These are phyloP conservation scores for Palloptera scutellata DNA, from an alignment of 2,888 invertebrate species.

Conservation along the genomic window DNA sequence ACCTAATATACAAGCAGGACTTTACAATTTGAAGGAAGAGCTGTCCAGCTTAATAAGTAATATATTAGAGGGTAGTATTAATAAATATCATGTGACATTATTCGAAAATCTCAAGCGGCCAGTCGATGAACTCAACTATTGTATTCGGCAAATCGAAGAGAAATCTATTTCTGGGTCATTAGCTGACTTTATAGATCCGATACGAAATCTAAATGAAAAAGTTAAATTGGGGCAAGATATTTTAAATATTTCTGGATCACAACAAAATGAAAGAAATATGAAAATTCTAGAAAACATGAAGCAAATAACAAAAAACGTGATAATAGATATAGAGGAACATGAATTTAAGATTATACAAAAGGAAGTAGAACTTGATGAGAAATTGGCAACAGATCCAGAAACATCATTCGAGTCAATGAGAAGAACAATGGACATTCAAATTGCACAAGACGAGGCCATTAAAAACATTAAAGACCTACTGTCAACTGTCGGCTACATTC, in stretches of 20 bases:
- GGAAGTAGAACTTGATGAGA: conserved; percentile 56
- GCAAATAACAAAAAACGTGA: conserved; percentile 52
- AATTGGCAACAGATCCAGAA: conserved; percentile 50
- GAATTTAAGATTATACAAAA: conserved; percentile 58
- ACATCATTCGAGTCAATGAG: conserved; percentile 53
- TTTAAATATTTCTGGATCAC: conserved; percentile 46
- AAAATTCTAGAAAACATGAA: conserved; percentile 53
- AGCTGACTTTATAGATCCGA: conserved; percentile 59
- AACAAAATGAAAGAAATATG: conserved; percentile 51
- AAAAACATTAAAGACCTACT: conserved; percentile 58
- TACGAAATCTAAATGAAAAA: conserved; percentile 58
- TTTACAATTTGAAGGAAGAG: conserved; percentile 65
- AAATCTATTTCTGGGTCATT: conserved; percentile 61
- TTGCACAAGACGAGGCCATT: conserved; percentile 55
- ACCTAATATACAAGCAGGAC: conserved; percentile 52
- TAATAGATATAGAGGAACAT: conserved; percentile 60
- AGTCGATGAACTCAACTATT: conserved; percentile 65
- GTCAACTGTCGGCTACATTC: conserved; percentile 44
- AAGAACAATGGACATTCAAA: conserved; percentile 55
- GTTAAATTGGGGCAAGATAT: conserved; percentile 57
- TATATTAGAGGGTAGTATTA: conserved; percentile 65
- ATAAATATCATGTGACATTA: conserved; percentile 62
- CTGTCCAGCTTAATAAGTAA: conserved; percentile 69
- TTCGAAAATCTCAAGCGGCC: conserved; percentile 67
- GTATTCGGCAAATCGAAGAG: conserved; percentile 62